phyloP scores from a whole-genome alignment of 2,113 vertebrate genomes.

The Oenanthe oenanthe region DNA sequence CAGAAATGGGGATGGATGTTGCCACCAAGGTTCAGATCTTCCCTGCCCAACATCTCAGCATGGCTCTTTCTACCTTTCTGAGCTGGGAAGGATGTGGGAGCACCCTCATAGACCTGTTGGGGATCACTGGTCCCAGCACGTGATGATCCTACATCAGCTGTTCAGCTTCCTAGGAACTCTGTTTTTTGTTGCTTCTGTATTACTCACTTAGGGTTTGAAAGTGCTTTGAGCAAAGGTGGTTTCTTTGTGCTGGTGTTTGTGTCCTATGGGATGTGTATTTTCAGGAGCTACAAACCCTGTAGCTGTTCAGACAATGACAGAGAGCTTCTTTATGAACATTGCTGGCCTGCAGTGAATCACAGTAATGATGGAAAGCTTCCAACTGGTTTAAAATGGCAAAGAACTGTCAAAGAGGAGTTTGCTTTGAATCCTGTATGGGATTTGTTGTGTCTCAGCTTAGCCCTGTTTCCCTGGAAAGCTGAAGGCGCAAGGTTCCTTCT shows the following conservation, averaged over 20 bases:
- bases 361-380: not conserved
- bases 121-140: not conserved
- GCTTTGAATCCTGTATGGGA: not conserved
- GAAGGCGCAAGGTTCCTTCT: not conserved
- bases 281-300: not conserved
- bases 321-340: not conserved
- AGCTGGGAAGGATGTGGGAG: not conserved
- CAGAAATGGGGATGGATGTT: not conserved
- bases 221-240: not conserved
- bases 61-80: not conserved
- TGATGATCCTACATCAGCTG: not conserved
- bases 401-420: not conserved
- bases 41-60: not conserved
- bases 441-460: not conserved
- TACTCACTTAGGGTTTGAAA: not conserved
- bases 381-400: not conserved
- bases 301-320: not conserved
- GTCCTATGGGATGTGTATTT: not conserved
- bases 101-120: not conserved
- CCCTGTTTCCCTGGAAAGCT: not conserved
- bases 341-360: not conserved
- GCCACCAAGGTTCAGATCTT: not conserved
- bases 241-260: not conserved
- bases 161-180: not conserved
- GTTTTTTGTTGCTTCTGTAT: not conserved